Base-by-base conservation (phyloP, 2,113 vertebrate species). In the Sialia sialis region DNA sequence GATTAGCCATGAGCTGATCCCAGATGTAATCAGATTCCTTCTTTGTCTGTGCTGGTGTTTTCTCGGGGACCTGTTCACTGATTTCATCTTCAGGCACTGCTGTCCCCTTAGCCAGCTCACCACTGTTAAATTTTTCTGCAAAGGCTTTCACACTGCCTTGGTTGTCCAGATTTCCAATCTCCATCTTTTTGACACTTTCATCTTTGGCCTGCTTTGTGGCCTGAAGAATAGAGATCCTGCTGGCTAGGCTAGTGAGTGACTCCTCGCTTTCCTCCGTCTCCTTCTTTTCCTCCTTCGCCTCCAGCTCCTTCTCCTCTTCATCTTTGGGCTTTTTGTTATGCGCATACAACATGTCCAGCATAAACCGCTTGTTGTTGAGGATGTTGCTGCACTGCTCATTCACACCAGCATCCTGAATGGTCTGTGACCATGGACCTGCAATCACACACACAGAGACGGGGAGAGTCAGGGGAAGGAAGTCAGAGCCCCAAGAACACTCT, bases 21-120 rank as follows among this genome's bases (percentile, higher is more conserved):
- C 99, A 99, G 97, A 99, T 99, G 64, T 99, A 98, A 92, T 99
- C 99, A 1, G 99, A 99, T 96, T 99, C 99, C 20, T 99, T 98
- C 93, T 98, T 98, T 34, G 94, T 83, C 69, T 96, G 98, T 16
- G 85, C 67, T 5, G 96, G 78, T 15, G 94, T 78, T 90, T 97
- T 97, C 80, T 98, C 98, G 0, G 97, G 64, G 72, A 96, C 97
- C 78, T 98, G 99, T 41, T 98, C 98, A n/a, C 73, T 86, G 23
- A 89, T 84, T 91, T 98, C 98, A 5, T 80, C 76, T 34, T 99
- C 99, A 30, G 98, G 92, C 32, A 96, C 84, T 7, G 91, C 16
- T 13, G 98, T 94, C 36, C 98, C 98, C 95, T 98, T 99, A 68
- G 98, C 97, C 88, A 99, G 93, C 90, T 99, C 99, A 54, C 98